These are phyloP conservation scores for Naja naja DNA, from an alignment of 2,113 vertebrate species.

Conservation along the genomic window DNA sequence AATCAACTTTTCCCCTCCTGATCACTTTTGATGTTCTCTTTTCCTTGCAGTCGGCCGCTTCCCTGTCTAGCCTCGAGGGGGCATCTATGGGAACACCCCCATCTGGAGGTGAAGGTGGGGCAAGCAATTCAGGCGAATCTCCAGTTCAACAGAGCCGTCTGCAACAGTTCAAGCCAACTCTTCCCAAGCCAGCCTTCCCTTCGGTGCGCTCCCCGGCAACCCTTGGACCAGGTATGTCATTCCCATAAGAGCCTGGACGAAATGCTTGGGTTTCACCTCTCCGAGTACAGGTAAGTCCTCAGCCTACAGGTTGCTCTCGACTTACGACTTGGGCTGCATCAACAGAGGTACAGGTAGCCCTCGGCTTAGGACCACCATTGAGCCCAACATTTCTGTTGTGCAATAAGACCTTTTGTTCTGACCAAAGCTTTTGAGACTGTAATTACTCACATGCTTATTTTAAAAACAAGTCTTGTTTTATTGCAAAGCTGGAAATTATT, in stretches of 20 bases:
- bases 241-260: background rate
- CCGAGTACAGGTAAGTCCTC: background rate
- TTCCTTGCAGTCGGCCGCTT: slow-evolving; percentile 36
- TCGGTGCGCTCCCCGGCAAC: slow-evolving; percentile 49
- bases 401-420: too few relatives aligned
- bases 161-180: slow-evolving; percentile 67
- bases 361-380: too few relatives aligned
- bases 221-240: slow-evolving; percentile 52
- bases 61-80: slow-evolving; percentile 48
- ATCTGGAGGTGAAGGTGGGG: background rate
- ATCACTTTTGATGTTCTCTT: background rate
- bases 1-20: background rate
- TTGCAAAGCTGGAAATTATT: too few relatives aligned
- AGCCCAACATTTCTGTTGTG: too few relatives aligned
- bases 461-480: too few relatives aligned
- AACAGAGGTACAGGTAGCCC: background rate
- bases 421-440: too few relatives aligned
- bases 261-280: accelerated
- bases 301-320: too few relatives aligned
- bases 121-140: slow-evolving; percentile 59
- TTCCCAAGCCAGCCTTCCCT: slow-evolving; percentile 64
- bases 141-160: slow-evolving; percentile 64
- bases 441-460: too few relatives aligned
- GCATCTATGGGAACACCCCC: slow-evolving; percentile 39
- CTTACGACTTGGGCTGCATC: too few relatives aligned